These are phyloP conservation scores for Polymixis lichenea DNA, from an alignment of 2,888 invertebrate genomes.

Conservation along the genomic window DNA sequence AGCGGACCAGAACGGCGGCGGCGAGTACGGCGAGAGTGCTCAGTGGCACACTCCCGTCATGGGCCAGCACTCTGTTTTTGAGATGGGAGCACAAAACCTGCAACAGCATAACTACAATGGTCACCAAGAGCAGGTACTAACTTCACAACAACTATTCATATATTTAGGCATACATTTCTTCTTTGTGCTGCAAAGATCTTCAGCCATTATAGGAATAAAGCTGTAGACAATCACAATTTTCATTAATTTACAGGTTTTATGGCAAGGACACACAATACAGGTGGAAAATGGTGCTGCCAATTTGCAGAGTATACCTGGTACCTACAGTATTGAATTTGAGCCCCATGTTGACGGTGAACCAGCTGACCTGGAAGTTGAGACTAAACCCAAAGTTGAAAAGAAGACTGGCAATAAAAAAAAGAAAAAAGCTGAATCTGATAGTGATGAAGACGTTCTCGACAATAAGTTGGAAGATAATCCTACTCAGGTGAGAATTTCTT, in stretches of 20 bases:
- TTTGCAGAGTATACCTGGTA: constrained; percentile 80
- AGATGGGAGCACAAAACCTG: constrained; percentile 84
- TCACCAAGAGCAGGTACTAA: constrained; percentile 86
- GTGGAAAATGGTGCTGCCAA: constrained; percentile 89
- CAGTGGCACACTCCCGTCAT: constrained; percentile 92
- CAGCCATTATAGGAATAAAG: neutral
- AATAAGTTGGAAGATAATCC: constrained; percentile 93
- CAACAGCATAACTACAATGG: constrained; percentile 88
- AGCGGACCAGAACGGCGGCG: constrained; percentile 85
- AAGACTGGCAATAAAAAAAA: constrained; percentile 85
- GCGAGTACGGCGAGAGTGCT: constrained; percentile 89
- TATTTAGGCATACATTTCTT: constrained; percentile 3
- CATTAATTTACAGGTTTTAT: constrained; percentile 89
- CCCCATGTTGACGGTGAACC: constrained; percentile 80
- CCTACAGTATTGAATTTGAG: constrained; percentile 85
- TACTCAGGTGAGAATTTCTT: constrained; percentile 80
- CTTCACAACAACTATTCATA: constrained; percentile 1
- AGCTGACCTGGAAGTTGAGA: constrained; percentile 84
- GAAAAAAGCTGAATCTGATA: constrained; percentile 87
- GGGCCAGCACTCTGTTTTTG: constrained; percentile 89
- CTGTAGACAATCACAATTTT: neutral
- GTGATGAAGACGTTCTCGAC: constrained; percentile 90
- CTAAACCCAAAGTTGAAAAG: constrained; percentile 88
- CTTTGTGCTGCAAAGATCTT: neutral
- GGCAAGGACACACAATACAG: constrained; percentile 92